These are phyloP conservation scores for Nothoprocta perdicaria DNA, from an alignment of 2,113 vertebrate species.

Conservation along the genomic window DNA sequence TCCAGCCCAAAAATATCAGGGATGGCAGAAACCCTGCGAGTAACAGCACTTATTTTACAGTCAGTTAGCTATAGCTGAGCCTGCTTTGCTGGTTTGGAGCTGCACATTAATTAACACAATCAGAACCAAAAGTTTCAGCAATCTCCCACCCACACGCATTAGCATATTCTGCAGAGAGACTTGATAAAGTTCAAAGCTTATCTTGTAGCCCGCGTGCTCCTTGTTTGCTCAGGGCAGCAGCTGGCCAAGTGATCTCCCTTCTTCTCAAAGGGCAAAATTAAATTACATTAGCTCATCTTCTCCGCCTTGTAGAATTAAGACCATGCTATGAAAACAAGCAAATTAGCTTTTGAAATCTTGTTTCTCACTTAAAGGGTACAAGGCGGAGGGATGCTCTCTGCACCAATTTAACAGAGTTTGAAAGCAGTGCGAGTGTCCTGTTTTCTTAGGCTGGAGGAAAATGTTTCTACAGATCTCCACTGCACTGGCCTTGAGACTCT, in stretches of 20 bases:
- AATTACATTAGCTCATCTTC: conserved; percentile 76
- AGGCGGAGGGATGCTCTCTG: conserved; percentile 1
- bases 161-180: conserved; percentile 66
- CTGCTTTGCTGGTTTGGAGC: conserved; percentile 9
- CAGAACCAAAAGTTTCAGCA: conserved; percentile 52
- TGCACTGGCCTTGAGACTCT: background rate
- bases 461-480: background rate
- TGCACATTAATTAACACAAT: conserved; percentile 64
- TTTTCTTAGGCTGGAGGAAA: background rate
- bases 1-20: background rate
- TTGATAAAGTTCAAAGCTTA: conserved; percentile 77
- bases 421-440: background rate
- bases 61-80: conserved; percentile 4
- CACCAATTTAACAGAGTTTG: background rate
- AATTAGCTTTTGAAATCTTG: conserved; percentile 61
- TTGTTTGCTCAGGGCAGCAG: conserved; percentile 71
- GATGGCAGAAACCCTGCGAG: background rate
- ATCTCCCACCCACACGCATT: conserved; percentile 65
- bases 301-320: conserved; percentile 69
- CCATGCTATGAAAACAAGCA: conserved; percentile 65
- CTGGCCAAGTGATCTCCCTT: conserved; percentile 70
- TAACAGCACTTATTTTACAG: conserved; percentile 23
- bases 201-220: conserved; percentile 59
- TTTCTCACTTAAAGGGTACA: conserved; percentile 13
- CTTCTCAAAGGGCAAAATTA: conserved; percentile 77